Conservation (phyloP, 2,113 vertebrate species). For the Brachypteracias leptosomus region DNA sequence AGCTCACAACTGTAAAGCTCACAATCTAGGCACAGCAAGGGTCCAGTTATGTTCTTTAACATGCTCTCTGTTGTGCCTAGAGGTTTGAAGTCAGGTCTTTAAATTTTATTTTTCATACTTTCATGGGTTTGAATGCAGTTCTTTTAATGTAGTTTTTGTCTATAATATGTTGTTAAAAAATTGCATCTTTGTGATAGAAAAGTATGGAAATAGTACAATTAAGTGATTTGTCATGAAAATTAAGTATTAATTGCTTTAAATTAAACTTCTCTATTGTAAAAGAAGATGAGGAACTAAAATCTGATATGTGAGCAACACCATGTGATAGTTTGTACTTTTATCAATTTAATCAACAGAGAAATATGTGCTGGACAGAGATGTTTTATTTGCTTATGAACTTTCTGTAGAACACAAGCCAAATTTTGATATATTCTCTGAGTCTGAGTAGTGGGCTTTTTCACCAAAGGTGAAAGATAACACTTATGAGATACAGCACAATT, state of each 20-base stretch:
- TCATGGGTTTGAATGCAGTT: not conserved
- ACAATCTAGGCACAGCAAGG: not conserved
- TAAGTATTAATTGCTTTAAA: not conserved
- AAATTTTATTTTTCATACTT: not conserved
- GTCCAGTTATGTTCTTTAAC: not conserved
- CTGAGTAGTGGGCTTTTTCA: not conserved
- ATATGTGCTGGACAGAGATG: not conserved
- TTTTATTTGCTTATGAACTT: not conserved
- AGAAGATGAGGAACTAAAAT: not conserved
- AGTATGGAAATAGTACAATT: not conserved
- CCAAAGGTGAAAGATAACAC: not conserved
- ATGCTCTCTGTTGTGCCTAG: not conserved
- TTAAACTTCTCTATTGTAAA: not conserved
- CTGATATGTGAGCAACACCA: not conserved
- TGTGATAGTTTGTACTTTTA: not conserved
- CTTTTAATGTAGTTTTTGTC: not conserved
- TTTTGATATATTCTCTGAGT: not conserved
- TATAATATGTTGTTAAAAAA: not conserved
- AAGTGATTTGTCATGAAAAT: not conserved
- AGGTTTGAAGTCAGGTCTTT: not conserved
- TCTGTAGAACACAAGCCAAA: not conserved
- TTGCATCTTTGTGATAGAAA: not conserved
- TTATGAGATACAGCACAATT: not conserved
- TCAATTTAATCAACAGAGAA: not conserved
- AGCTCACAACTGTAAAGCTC: not conserved